These are phyloP conservation scores for Stichodactyla helianthus DNA, from an alignment of 64 coral and sea anemone species.

Conservation along the genomic window DNA sequence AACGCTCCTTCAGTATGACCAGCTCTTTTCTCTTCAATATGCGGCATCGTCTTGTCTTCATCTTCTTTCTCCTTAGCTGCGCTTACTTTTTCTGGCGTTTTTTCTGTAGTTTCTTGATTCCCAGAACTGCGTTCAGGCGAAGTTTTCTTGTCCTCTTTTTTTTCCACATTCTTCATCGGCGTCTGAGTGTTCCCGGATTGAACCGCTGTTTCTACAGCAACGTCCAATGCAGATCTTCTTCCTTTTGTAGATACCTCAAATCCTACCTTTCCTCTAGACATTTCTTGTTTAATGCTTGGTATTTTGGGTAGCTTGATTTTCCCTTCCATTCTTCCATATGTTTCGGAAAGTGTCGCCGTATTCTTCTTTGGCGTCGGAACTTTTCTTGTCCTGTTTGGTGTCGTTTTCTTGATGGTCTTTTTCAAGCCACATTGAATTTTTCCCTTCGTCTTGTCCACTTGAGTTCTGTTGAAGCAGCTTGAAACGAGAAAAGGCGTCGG, in stretches of 20 bases:
- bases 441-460: slow-evolving; percentile 19
- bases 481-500: slow-evolving; percentile 85
- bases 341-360: background rate
- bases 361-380: background rate
- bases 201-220: background rate
- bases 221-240: background rate
- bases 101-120: background rate
- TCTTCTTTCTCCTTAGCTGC: background rate
- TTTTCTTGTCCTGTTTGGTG: background rate
- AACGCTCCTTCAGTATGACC: background rate
- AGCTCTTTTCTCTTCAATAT: background rate
- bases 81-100: background rate
- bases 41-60: background rate
- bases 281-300: background rate
- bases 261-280: background rate
- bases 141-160: background rate
- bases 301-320: background rate
- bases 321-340: background rate
- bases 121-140: background rate
- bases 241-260: background rate
- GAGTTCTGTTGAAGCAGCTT: slow-evolving; percentile 84
- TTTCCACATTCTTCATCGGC: background rate
- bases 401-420: background rate
- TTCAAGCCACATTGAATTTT: background rate
- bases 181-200: background rate